These are phyloP conservation scores for Drosophila kanapiae DNA, from an alignment of 1,140 invertebrate species.

Conservation along the genomic window DNA sequence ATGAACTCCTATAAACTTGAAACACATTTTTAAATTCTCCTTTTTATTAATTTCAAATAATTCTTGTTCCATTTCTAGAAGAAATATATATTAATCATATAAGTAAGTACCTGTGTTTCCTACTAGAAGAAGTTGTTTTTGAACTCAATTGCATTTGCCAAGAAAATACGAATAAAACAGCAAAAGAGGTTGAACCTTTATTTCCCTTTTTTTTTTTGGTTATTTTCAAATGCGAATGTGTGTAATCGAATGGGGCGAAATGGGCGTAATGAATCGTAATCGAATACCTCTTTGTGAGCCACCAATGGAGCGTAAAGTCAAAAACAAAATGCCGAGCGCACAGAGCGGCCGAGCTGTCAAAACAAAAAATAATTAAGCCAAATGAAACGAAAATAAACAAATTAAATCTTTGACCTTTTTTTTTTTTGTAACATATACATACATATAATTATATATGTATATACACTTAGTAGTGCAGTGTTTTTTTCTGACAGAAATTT, in stretches of 20 bases:
- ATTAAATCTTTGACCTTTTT: constrained; percentile 41
- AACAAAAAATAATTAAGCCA: constrained; percentile 52
- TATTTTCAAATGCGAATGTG: no score
- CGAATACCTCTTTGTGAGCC: constrained; percentile 30
- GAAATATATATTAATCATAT: background rate
- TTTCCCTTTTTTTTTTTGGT: background rate
- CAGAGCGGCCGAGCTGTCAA: constrained; percentile 36
- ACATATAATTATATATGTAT: no score
- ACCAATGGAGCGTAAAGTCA: constrained; percentile 56
- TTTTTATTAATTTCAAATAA: no score
- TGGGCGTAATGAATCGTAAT: constrained; percentile 20
- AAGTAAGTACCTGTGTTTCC: background rate
- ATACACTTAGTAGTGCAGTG: background rate
- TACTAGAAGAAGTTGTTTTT: no score
- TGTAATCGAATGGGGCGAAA: constrained; percentile 13
- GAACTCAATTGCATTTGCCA: no score
- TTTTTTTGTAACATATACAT: background rate
- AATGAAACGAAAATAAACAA: constrained; percentile 31
- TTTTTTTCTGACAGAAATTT: constrained; percentile 16
- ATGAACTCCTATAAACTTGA: no score
- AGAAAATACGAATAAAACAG: no score
- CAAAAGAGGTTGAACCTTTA: background rate
- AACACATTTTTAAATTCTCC: no score
- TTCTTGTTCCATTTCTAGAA: no score
- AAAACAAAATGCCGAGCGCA: constrained; percentile 24